Evolutionary conservation across 2,113 vertebrate species (phyloP).

Genomic region (Sitta europaea): DNA sequence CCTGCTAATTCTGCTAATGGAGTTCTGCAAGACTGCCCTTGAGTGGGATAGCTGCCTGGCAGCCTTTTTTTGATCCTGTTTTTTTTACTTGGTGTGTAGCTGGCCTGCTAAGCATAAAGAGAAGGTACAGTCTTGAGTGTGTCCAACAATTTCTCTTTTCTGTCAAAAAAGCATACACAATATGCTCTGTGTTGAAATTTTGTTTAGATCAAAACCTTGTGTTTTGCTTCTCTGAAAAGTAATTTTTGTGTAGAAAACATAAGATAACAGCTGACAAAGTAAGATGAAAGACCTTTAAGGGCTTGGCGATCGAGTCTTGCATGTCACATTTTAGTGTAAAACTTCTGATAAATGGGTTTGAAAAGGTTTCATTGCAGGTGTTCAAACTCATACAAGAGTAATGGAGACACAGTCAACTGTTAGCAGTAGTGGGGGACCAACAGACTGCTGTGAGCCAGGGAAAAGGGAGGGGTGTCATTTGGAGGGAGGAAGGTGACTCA

Average conservation of each 20-base stretch:
- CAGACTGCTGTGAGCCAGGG: neutral
- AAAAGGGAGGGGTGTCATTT: neutral
- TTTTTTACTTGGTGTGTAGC: neutral
- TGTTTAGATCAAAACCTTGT: neutral
- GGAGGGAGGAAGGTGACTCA: neutral
- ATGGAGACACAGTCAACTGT: neutral
- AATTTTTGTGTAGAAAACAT: neutral
- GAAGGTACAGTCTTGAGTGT: neutral
- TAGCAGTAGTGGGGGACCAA: neutral
- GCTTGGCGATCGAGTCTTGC: neutral
- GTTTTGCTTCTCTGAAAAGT: neutral
- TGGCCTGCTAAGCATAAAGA: neutral
- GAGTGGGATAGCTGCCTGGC: neutral
- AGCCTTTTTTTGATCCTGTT: neutral
- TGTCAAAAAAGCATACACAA: too few species aligned
- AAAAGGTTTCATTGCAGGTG: neutral
- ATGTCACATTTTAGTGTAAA: neutral
- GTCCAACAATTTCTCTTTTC: neutral
- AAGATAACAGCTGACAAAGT: neutral
- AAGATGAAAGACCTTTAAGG: neutral
- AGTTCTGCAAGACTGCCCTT: neutral
- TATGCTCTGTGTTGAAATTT: neutral
- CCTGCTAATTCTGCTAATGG: neutral
- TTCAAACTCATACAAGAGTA: neutral
- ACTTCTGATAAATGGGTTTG: neutral